phyloP scores from a whole-genome alignment of 2,888 invertebrate genomes.

The Metopia argyrocephala region DNA sequence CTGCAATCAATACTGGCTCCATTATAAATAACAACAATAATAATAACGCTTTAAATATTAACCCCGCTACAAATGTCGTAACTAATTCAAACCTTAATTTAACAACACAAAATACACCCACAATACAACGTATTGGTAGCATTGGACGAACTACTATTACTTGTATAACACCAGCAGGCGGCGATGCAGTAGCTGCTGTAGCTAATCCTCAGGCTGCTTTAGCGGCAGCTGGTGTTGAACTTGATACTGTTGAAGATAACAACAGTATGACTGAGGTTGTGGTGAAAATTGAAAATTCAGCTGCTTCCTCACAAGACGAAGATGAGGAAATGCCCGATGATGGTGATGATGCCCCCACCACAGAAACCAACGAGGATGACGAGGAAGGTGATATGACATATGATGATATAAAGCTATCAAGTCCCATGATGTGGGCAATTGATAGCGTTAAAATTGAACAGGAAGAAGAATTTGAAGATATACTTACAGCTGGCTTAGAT shows the following conservation, averaged over 20 bases:
- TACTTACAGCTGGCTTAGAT: slow-evolving; percentile 71
- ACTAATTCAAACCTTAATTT: slow-evolving; percentile 34
- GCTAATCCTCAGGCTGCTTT: slow-evolving; percentile 69
- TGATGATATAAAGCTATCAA: slow-evolving; percentile 76
- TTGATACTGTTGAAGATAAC: slow-evolving; percentile 74
- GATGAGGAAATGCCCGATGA: slow-evolving; percentile 71
- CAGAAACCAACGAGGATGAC: slow-evolving; percentile 69
- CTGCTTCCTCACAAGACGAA: slow-evolving; percentile 71
- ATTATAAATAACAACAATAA: slow-evolving; percentile 19
- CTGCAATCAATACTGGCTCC: slow-evolving; percentile 52
- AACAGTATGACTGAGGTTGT: slow-evolving; percentile 76
- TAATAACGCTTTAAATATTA: slow-evolving; percentile 30
- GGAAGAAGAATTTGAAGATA: slow-evolving; percentile 76
- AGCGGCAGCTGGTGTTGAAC: slow-evolving; percentile 74
- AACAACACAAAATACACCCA: slow-evolving; percentile 66
- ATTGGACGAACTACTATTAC: slow-evolving; percentile 75
- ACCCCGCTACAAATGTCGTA: slow-evolving; percentile 24
- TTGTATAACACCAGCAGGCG: slow-evolving; percentile 72
- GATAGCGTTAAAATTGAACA: slow-evolving; percentile 77
- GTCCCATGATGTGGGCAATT: slow-evolving; percentile 78
- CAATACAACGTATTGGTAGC: slow-evolving; percentile 74
- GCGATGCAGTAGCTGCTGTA: slow-evolving; percentile 60
- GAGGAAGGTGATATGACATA: slow-evolving; percentile 71
- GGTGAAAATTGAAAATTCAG: slow-evolving; percentile 75
- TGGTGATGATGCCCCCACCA: slow-evolving; percentile 70